Evolutionary conservation across 2,113 vertebrate genomes (phyloP).

Genomic region (Capricornis sumatraensis): DNA sequence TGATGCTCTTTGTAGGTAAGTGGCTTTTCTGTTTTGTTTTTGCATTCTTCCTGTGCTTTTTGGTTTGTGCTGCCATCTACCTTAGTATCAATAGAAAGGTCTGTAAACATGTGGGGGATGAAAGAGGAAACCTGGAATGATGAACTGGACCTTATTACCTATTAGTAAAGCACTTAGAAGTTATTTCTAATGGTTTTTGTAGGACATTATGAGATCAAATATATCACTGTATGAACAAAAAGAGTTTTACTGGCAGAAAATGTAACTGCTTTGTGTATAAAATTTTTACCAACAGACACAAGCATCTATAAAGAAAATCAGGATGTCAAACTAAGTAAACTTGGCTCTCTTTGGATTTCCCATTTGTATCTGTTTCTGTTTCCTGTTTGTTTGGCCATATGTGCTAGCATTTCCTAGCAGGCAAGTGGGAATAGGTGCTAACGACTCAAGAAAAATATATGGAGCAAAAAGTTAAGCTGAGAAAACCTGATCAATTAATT

Average conservation of each 20-base stretch:
- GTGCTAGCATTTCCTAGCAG: neutral
- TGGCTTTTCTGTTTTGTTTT: constrained; percentile 29
- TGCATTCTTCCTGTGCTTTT: neutral
- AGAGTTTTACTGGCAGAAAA: neutral
- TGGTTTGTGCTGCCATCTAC: neutral
- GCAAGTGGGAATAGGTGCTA: neutral
- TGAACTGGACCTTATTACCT: neutral
- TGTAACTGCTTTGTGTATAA: neutral
- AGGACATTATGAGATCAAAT: neutral
- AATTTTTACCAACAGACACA: neutral
- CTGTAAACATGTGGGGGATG: neutral
- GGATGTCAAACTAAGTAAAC: neutral
- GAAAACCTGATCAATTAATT: neutral
- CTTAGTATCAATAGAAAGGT: neutral
- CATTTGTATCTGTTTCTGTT: neutral
- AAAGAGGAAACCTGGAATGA: neutral
- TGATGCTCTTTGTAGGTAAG: constrained; percentile 88
- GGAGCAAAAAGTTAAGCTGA: neutral
- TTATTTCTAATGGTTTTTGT: neutral
- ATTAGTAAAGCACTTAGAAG: neutral
- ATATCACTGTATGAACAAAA: neutral
- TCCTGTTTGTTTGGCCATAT: neutral
- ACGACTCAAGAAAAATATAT: neutral
- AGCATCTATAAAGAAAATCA: neutral
- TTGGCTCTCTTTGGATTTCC: neutral